A percentile compares a stretch with the other conserved stretches of the same genome.
These are phyloP conservation scores for Sminthurides bifidus DNA, from an alignment of 1,140 invertebrate genomes.

Conservation along the genomic window DNA sequence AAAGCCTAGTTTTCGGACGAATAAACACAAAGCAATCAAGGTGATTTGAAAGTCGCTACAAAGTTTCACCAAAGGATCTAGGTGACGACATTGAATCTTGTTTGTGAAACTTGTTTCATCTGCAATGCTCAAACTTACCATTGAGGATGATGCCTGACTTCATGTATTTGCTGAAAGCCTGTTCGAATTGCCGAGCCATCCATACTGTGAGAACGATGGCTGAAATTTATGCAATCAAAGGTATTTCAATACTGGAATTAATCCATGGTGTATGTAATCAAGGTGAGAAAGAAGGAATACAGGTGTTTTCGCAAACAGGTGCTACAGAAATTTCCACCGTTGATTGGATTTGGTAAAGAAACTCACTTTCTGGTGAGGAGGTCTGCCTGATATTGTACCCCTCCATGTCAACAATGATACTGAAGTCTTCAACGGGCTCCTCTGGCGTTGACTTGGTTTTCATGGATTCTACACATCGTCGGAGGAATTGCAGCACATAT, in stretches of 20 bases:
- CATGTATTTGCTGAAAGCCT: not conserved
- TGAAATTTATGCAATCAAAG: not conserved
- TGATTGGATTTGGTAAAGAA: not conserved
- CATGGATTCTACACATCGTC: not conserved
- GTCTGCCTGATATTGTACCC: not conserved
- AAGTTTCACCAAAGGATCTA: not conserved
- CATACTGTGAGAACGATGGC: not conserved
- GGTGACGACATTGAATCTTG: not conserved
- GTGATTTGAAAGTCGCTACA: not conserved
- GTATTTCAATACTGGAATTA: not conserved
- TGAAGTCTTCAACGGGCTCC: not conserved
- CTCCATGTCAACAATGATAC: constrained; percentile 1
- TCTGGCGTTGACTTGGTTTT: not conserved
- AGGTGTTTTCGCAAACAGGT: no score
- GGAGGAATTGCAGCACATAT: constrained; percentile 1
- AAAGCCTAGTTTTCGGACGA: not conserved
- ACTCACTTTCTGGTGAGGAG: not conserved
- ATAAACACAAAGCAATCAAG: not conserved
- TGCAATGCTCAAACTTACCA: not conserved
- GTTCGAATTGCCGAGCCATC: constrained; percentile 2
- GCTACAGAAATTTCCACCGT: no score
- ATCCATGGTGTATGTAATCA: not conserved
- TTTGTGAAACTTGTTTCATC: not conserved
- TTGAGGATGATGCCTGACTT: not conserved
- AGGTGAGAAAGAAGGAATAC: no score